phyloP scores from a whole-genome alignment of 1,140 invertebrate genomes.

The Saccostrea echinata region DNA sequence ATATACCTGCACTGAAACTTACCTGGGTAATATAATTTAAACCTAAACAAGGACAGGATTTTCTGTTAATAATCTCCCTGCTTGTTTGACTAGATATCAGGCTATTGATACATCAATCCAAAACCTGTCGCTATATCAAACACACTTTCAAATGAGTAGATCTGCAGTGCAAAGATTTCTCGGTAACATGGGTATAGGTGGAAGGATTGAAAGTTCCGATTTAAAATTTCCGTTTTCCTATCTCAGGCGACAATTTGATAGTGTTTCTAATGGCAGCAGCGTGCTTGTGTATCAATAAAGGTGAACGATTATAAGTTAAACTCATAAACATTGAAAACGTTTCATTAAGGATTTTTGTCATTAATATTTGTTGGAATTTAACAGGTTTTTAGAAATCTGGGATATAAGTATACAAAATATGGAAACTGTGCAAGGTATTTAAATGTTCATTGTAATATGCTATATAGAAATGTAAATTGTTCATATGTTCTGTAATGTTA shows the following conservation, averaged over 20 bases:
- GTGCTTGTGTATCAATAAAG: constrained; percentile 22
- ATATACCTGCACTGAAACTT: not conserved
- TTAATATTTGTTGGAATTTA: constrained; percentile 20
- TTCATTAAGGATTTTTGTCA: not conserved
- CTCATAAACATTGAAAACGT: not conserved
- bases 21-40: constrained; percentile 13
- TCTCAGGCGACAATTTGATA: not conserved
- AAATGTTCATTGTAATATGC: not conserved
- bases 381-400: not conserved
- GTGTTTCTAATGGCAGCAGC: constrained; percentile 17
- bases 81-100: not conserved
- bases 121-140: not conserved
- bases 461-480: no score
- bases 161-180: not conserved
- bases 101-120: not conserved
- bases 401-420: not conserved
- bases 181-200: not conserved
- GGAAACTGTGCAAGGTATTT: constrained; percentile 15
- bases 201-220: not conserved
- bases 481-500: no score
- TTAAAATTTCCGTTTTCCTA: constrained; percentile 3
- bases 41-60: not conserved
- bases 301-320: not conserved
- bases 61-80: not conserved
- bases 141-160: not conserved